Evolutionary conservation across 1,140 invertebrate species (phyloP).

Genomic region (Agrilus planipennis): DNA sequence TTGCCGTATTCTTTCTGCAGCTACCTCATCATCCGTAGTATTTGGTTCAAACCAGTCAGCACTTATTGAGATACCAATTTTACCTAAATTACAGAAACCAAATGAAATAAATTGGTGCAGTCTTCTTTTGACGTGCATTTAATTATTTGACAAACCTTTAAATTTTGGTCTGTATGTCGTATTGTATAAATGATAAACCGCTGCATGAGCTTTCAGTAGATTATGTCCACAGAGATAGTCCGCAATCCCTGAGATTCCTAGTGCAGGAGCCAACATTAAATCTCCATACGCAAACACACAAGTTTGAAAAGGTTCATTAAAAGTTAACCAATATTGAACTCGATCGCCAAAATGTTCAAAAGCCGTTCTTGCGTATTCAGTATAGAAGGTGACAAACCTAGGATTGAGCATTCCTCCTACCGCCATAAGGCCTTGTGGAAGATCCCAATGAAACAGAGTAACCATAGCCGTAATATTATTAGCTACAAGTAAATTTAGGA

Average conservation of each 20-base stretch:
- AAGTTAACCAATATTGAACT: constrained; percentile 33
- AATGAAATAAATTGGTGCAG: too few species aligned
- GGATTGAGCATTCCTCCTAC: constrained; percentile 26
- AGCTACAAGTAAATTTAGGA: constrained; percentile 42
- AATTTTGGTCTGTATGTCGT: constrained; percentile 30
- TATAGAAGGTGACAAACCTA: constrained; percentile 23
- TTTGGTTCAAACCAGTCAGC: too few species aligned
- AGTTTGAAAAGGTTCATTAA: constrained; percentile 28
- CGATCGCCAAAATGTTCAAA: constrained; percentile 24
- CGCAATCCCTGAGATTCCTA: constrained; percentile 38
- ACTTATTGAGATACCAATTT: too few species aligned
- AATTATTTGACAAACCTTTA: too few species aligned
- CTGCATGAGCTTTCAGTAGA: constrained; percentile 39
- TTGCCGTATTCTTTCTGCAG: too few species aligned
- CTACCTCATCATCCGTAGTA: too few species aligned
- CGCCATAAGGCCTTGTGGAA: constrained; percentile 23
- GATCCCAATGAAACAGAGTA: constrained; percentile 24
- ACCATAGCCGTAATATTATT: constrained; percentile 47
- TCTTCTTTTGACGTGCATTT: too few species aligned
- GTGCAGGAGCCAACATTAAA: constrained; percentile 15
- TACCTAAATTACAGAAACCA: too few species aligned
- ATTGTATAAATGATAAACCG: constrained; percentile 39
- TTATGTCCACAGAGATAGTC: constrained; percentile 40
- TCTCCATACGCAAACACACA: constrained; percentile 14
- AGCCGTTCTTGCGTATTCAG: constrained; percentile 20